Conservation (phyloP, 2,113 vertebrate genomes). For the Dipodomys ordii region DNA sequence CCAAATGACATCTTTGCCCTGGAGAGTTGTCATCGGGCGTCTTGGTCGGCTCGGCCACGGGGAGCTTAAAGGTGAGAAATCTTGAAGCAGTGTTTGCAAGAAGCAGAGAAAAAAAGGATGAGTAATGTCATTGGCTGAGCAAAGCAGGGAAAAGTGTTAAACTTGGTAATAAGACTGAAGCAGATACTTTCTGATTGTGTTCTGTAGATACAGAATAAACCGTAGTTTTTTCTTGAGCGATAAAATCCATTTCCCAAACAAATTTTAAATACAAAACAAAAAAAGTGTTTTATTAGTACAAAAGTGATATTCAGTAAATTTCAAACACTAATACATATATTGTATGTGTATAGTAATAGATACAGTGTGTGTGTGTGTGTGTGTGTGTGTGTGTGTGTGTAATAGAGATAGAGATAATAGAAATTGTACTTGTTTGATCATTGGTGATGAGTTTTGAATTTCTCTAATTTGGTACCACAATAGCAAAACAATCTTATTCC, state of each 20-base stretch:
- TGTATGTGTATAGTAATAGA: neutral
- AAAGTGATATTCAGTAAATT: neutral
- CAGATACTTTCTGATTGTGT: neutral
- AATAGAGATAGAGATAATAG: neutral
- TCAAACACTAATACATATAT: neutral
- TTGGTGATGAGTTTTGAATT: neutral
- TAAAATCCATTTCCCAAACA: neutral
- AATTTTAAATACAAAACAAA: constrained; percentile 25
- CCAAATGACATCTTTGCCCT: constrained; percentile 97
- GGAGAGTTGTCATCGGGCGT: constrained; percentile 98
- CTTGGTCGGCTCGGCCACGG: constrained; percentile 97
- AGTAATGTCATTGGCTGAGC: neutral
- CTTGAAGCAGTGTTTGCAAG: neutral
- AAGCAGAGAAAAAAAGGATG: neutral
- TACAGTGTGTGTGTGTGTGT: no score
- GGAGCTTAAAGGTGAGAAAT: constrained; percentile 93
- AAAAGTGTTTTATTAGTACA: constrained; percentile 33
- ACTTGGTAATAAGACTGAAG: neutral
- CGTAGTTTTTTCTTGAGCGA: neutral
- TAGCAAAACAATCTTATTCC: neutral
- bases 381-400: no score
- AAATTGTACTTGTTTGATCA: neutral
- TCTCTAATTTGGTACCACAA: neutral
- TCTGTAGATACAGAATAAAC: neutral
- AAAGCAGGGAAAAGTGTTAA: neutral